Evolutionary conservation across 2,888 invertebrate genomes (phyloP), one percentile per base, ranked within the genome.

Genomic region (Bimastos eiseni): DNA sequence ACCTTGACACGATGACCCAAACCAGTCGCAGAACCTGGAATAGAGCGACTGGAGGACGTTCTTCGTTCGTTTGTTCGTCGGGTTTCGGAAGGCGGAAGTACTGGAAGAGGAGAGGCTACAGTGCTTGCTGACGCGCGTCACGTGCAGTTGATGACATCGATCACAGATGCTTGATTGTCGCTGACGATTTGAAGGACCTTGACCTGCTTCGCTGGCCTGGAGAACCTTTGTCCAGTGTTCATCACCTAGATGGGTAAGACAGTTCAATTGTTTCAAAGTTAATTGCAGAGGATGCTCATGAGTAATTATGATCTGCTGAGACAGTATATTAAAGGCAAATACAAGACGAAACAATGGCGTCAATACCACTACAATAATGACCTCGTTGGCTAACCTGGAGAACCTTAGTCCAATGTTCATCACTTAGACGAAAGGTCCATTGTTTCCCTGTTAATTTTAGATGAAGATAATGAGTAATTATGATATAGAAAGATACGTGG

Each of bases 151-250:
- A 70, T 70, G 70, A n/a, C 70, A 70, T 30, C 70, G 70, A 70
- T 70, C 70, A 70, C 70, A 70, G 70, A 70, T 6, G 70, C 70
- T 70, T 30, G 70, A 17, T n/a, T 70, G 70, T n/a, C 70, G 30
- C 11, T 70, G 70, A 8, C 70, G 70, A 70, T 70, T 70, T 8
- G 70, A 70, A 30, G 70, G 70, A 70, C 70, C 70, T n/a, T 70
- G 70, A 70, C 83, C n/a, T 70, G 44, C 70, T n/a, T 93, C 93
- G 92, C 93, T 94, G n/a, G 94, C 94, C 90, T 93, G 94, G 37
- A 94, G 92, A 30, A 94, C 92, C 90, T 94, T 94, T n/a, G 93
- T 92, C 93, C 94, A 94, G 91, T 94, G 93, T 30, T 93, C 93
- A 84, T 94, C 94, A 70, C 93, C 94, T 92, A 89, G 13, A 49